phyloP scores from a whole-genome alignment of 92 coral and sea anemone genomes.

The Metridium senile region DNA sequence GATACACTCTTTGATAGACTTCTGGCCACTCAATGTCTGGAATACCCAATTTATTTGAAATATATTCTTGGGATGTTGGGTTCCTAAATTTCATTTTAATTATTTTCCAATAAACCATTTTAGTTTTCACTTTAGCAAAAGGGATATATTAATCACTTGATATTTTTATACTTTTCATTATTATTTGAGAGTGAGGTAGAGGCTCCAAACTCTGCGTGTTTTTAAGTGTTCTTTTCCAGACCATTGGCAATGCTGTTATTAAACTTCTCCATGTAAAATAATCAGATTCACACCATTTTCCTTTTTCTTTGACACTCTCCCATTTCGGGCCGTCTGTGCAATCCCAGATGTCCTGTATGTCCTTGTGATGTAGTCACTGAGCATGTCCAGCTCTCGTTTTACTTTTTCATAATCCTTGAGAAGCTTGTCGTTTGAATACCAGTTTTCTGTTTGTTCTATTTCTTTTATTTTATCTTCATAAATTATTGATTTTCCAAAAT shows the following conservation, averaged over 20 bases:
- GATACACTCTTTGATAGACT: no score
- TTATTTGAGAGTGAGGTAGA: no score
- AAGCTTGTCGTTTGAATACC: background rate
- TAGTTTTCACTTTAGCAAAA: no score
- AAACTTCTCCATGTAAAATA: conserved; percentile 1
- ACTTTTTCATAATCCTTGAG: background rate
- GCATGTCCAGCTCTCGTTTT: background rate
- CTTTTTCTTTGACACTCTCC: conserved; percentile 8
- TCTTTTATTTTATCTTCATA: background rate
- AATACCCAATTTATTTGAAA: no score
- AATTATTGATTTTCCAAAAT: conserved; percentile 2
- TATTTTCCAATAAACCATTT: background rate
- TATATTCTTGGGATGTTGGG: background rate
- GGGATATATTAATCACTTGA: background rate
- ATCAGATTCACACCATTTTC: conserved; percentile 14
- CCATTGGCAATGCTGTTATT: background rate
- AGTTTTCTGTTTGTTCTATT: background rate
- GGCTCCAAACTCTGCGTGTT: background rate
- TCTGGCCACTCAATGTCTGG: no score
- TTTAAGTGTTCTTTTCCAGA: background rate
- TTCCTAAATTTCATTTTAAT: conserved; percentile 7
- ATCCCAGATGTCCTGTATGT: background rate
- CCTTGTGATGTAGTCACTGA: background rate
- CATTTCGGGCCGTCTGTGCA: background rate
- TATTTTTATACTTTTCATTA: background rate